Evolutionary conservation across 1,140 invertebrate genomes (phyloP).

Genomic region (Drosophila virilis): DNA sequence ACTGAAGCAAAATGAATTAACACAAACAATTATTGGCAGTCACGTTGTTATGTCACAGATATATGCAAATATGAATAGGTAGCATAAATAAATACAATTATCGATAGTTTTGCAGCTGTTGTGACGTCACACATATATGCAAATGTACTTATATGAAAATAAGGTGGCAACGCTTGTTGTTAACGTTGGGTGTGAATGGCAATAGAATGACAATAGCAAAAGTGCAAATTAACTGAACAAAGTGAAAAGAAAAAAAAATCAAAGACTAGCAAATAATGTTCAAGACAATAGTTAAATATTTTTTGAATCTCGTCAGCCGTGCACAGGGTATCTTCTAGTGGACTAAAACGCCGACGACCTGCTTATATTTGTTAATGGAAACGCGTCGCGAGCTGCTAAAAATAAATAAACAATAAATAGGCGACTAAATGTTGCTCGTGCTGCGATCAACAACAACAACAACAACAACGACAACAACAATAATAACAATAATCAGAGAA

Average conservation of each 20-base stretch:
- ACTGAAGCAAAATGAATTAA: too few species aligned
- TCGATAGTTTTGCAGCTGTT: not conserved
- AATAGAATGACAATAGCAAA: too few species aligned
- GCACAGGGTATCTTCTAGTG: not conserved
- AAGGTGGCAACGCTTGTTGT: too few species aligned
- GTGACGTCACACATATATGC: not conserved
- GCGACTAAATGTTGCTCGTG: slow-evolving; percentile 55
- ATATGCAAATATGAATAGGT: not conserved
- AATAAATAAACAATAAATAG: slow-evolving; percentile 68
- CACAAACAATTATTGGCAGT: not conserved
- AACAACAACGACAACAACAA: slow-evolving; percentile 1
- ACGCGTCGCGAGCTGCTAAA: slow-evolving; percentile 61
- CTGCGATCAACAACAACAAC: slow-evolving; percentile 44
- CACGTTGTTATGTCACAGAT: not conserved
- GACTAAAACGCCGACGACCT: not conserved
- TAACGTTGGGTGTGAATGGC: too few species aligned
- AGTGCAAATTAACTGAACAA: too few species aligned
- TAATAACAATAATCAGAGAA: slow-evolving; percentile 25
- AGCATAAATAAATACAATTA: not conserved
- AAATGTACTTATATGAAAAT: not conserved
- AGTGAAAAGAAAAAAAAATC: too few species aligned
- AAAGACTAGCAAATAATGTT: too few species aligned
- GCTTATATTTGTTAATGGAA: slow-evolving; percentile 58
- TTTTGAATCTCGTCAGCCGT: not conserved
- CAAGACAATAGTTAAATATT: too few species aligned